A percentile compares a stretch with the other conserved stretches of the same genome.
Conservation (phyloP, 2,888 invertebrate species). For the Pseudococcus longispinus region DNA sequence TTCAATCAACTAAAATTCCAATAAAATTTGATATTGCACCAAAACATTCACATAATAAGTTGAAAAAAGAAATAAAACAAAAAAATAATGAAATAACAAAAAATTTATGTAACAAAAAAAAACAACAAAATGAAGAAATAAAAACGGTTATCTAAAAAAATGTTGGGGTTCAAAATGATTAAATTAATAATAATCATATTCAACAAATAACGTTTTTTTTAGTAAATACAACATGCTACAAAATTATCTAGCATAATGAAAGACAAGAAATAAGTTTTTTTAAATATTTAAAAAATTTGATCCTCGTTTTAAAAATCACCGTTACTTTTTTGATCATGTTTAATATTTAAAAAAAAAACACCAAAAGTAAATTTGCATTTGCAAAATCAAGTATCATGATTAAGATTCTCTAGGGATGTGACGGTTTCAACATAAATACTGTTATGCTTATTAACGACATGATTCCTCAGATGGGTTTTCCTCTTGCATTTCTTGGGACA, state of each 20-base stretch:
- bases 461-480: constrained; percentile 58
- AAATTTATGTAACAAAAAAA: no score
- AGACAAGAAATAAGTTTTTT: neutral
- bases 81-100: no score
- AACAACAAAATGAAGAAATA: no score
- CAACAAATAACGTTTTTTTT: no score
- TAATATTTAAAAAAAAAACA: no score
- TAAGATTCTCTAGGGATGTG: neutral
- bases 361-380: neutral
- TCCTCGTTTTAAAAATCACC: neutral
- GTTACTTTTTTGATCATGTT: no score
- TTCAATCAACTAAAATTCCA: no score
- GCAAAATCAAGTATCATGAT: neutral
- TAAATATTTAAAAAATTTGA: neutral
- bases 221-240: neutral
- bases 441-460: constrained; percentile 56
- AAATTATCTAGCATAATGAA: neutral
- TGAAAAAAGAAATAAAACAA: no score
- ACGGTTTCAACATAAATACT: constrained; percentile 37
- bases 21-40: no score
- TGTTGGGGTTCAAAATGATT: neutral
- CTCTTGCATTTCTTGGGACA: constrained; percentile 61
- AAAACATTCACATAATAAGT: no score
- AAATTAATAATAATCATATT: no score
- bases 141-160: neutral